Base-by-base conservation (phyloP, 2,113 vertebrate species). In the Corythaeola cristata region DNA sequence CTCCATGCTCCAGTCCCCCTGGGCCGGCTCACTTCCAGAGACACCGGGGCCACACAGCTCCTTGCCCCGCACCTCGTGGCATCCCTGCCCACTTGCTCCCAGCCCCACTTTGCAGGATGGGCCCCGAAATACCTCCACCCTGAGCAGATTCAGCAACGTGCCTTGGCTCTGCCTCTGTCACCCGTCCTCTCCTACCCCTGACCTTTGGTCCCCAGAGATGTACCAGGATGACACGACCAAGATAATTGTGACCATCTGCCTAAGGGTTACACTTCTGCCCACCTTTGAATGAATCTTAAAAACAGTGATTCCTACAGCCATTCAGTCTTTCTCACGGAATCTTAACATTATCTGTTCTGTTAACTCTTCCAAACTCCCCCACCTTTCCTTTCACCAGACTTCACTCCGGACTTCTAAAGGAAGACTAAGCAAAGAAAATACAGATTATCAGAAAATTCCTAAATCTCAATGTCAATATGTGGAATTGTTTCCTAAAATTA, bases 61-160 rank as follows among this genome's bases (percentile, higher is more conserved):
- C 47, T 5, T 6, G 14, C 22, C 59, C 41, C 33, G 16, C 18
- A 33, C 35, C 20, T 33, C 8, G 0, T 1, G 66, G 39, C 16
- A 18, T 11, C 30, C 64, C 39, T 13, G n/a, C 49, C 37, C 27
- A 0, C 49, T 74, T 1, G 1, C 37, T 5, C 6, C 27, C 23
- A 37, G 50, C 7, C 12, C 27, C 3, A 3, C 33, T 49, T 33
- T 9, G 39, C 52, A n/a, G n/a, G 33, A 27, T 1, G 33, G 37
- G 35, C 12, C 53, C 35, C 19, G 7, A 49, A 72, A 73, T 20
- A 4, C 28, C 27, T 28, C 39, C 24, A 28, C 14, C 33, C 35
- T 1, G 5, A 26, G 33, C 32, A n/a, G 66, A 27, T 6, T 14
- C 26, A 64, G 62, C 53, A 41, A 7, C 23, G 27, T 2, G 1